phyloP scores from a whole-genome alignment of 1,140 invertebrate genomes.

The Eulimnadia texana region DNA sequence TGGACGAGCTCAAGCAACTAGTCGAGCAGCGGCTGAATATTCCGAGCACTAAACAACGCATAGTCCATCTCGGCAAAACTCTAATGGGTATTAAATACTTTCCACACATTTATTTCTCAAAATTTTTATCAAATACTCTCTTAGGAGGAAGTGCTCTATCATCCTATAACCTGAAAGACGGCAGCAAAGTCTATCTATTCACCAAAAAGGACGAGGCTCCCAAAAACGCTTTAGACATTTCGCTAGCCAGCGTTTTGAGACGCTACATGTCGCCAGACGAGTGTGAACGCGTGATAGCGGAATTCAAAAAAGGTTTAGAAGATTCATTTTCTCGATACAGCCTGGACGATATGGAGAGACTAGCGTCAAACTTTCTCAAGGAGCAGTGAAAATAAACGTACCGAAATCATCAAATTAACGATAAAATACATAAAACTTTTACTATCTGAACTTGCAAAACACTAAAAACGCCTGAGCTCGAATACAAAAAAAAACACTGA shows the following conservation, averaged over 20 bases:
- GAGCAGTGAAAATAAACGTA: not conserved
- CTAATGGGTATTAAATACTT: not conserved
- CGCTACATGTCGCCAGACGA: not conserved
- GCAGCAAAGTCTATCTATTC: constrained; percentile 3
- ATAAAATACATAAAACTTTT: too few relatives aligned
- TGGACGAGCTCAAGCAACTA: not conserved
- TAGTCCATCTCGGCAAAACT: constrained; percentile 5
- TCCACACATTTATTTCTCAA: not conserved
- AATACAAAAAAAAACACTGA: not conserved
- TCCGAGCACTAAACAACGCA: not conserved
- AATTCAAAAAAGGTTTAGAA: constrained; percentile 5
- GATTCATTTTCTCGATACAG: constrained; percentile 1
- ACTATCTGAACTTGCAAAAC: too few relatives aligned
- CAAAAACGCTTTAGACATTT: not conserved
- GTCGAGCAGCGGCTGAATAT: not conserved
- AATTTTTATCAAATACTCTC: not conserved
- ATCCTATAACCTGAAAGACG: not conserved
- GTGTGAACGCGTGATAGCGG: not conserved
- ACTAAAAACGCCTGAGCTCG: too few relatives aligned
- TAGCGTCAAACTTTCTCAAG: not conserved
- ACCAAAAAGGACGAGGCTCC: not conserved
- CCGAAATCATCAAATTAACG: too few relatives aligned
- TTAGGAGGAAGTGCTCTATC: not conserved
- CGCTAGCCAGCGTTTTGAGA: not conserved
- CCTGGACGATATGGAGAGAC: constrained; percentile 7